Evolutionary conservation across 2,888 invertebrate species (phyloP).

Genomic region (Drosophila pullipes): DNA sequence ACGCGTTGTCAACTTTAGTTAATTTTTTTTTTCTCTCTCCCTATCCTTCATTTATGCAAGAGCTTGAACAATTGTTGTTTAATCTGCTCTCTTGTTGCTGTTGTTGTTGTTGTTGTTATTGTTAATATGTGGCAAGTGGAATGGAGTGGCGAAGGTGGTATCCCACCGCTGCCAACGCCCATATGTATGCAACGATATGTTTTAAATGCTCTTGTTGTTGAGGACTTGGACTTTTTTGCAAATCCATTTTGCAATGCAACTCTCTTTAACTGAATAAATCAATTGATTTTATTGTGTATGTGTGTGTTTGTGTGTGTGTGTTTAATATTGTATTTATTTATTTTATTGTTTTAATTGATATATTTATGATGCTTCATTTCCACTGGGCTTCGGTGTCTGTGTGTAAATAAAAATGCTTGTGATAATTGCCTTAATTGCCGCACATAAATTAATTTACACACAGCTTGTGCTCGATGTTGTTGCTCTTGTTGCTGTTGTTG

Average conservation of each 20-base stretch:
- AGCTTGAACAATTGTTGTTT: conserved; percentile 26
- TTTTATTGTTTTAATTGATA: conserved; percentile 56
- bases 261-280: conserved; percentile 52
- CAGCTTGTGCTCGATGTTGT: conserved; percentile 21
- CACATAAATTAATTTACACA: conserved; percentile 67
- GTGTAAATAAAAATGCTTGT: conserved; percentile 10
- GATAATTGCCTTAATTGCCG: conserved; percentile 70
- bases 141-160: not conserved
- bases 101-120: not conserved
- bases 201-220: conserved; percentile 34
- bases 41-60: conserved; percentile 33
- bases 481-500: conserved; percentile 1
- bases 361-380: conserved; percentile 56
- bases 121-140: not conserved
- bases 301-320: not conserved
- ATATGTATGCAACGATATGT: conserved; percentile 27
- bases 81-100: conserved; percentile 9
- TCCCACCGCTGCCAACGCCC: not conserved
- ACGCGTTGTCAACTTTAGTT: not conserved
- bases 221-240: not conserved
- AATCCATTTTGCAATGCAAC: not conserved
- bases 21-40: not conserved
- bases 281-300: conserved; percentile 50
- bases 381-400: conserved; percentile 13
- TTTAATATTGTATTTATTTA: conserved; percentile 6